Conservation (phyloP, 1,140 invertebrate genomes). For the Druon quercuslanigerum region DNA sequence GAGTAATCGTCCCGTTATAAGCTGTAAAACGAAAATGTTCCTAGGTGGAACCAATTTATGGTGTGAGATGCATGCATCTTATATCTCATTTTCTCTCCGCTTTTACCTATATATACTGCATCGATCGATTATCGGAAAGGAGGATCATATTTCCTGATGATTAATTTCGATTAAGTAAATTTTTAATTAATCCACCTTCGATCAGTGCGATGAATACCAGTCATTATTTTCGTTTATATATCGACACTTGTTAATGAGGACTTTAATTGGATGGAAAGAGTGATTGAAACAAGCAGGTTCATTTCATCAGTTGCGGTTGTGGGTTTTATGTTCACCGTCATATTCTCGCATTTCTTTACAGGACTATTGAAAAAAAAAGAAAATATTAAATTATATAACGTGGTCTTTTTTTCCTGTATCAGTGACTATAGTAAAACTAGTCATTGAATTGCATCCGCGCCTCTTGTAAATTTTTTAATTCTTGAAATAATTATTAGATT, state of each 20-base stretch:
- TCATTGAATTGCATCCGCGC: no score
- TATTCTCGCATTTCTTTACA: no score
- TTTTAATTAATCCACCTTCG: not conserved
- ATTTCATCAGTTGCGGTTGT: not conserved
- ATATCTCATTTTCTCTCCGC: not conserved
- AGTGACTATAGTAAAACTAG: no score
- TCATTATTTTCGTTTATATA: not conserved
- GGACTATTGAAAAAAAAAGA: no score
- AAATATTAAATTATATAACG: no score
- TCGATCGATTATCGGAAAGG: not conserved
- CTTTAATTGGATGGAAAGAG: not conserved
- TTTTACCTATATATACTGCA: not conserved
- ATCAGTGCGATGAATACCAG: not conserved
- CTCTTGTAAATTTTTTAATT: no score
- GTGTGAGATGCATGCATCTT: not conserved
- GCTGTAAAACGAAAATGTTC: not conserved
- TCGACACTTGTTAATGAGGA: not conserved
- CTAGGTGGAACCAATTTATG: not conserved
- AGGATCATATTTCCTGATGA: not conserved
- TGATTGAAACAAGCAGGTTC: not conserved
- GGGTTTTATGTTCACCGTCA: not conserved
- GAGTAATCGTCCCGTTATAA: slow-evolving; percentile 5
- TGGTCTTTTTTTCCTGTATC: no score
- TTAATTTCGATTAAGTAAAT: not conserved
- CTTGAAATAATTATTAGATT: no score